Evolutionary conservation across 2,113 vertebrate species (phyloP).

Genomic region (Pomatostomus ruficeps): DNA sequence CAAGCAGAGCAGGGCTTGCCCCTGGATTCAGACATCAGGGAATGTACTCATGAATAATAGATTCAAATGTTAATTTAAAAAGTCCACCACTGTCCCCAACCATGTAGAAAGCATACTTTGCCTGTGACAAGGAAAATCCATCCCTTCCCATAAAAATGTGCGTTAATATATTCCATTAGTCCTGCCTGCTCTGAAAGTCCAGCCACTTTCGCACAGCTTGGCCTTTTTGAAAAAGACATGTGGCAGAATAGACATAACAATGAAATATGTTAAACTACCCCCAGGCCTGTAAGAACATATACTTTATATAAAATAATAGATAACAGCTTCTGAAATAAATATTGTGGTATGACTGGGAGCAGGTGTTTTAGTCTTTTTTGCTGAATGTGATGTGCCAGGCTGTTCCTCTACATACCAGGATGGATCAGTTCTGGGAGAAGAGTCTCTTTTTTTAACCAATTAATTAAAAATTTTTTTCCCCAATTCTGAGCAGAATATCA

Average conservation of each 20-base stretch:
- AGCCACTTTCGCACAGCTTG: not conserved
- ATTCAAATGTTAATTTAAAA: constrained; percentile 43
- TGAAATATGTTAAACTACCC: not conserved
- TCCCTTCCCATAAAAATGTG: not conserved
- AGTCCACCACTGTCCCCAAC: not conserved
- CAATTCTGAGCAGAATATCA: not conserved
- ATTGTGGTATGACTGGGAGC: not conserved
- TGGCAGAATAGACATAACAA: not conserved
- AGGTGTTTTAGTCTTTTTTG: not conserved
- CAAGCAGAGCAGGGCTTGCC: not conserved
- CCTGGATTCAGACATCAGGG: not conserved
- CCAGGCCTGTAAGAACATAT: not conserved
- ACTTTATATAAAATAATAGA: not conserved
- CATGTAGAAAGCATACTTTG: not conserved
- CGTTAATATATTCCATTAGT: not conserved
- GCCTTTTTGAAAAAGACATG: not conserved
- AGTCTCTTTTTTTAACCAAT: not conserved
- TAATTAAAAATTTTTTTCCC: not conserved
- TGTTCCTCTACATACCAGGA: not conserved
- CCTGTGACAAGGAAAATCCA: not conserved
- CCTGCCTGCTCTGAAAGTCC: not conserved
- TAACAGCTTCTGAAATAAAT: not conserved
- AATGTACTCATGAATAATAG: constrained; percentile 29
- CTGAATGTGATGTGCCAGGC: not conserved
- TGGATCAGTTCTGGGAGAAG: not conserved